A percentile compares a stretch with the other conserved stretches of the same genome.
Conservation (phyloP, 2,113 vertebrate genomes). For the mouse (Mus musculus) region DNA sequence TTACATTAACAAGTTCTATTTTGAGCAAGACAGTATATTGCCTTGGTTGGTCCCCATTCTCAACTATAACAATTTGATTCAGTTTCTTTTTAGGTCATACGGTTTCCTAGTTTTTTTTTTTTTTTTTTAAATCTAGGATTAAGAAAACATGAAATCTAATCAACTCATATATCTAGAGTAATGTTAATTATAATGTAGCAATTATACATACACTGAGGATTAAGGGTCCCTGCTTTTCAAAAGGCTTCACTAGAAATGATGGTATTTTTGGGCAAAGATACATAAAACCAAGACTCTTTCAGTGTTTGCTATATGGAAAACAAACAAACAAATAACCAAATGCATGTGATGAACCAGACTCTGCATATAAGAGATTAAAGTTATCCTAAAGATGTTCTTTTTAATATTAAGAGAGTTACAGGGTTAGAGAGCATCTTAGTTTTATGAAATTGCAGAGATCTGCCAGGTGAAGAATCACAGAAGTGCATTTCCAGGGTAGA, state of each 20-base stretch:
- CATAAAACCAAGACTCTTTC: slow-evolving; percentile 46
- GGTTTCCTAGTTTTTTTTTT: not conserved
- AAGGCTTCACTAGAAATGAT: not conserved
- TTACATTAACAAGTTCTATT: slow-evolving; percentile 43
- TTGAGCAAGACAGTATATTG: not conserved
- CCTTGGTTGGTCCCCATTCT: not conserved
- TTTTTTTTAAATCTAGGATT: not conserved
- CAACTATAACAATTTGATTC: not conserved
- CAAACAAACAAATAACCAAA: slow-evolving; percentile 65
- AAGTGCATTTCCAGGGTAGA: slow-evolving; percentile 26
- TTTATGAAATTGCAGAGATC: not conserved
- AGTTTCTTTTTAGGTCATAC: slow-evolving; percentile 8
- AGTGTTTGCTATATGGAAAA: slow-evolving; percentile 47
- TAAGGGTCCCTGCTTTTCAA: slow-evolving; percentile 13
- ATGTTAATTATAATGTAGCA: not conserved
- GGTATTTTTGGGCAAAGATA: slow-evolving; percentile 20
- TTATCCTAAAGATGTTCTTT: not conserved
- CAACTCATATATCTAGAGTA: not conserved
- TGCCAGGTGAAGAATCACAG: slow-evolving; percentile 40
- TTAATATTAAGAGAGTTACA: not conserved
- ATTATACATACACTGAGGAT: slow-evolving; percentile 41
- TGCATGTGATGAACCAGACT: slow-evolving; percentile 20
- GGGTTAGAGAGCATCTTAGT: slow-evolving; percentile 27
- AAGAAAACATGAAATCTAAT: not conserved
- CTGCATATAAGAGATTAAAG: not conserved